Percentiles rank a stretch among this genome's conserved stretches.
Conservation (phyloP, 2,888 invertebrate species). For the Drosophila flavopinicola region DNA sequence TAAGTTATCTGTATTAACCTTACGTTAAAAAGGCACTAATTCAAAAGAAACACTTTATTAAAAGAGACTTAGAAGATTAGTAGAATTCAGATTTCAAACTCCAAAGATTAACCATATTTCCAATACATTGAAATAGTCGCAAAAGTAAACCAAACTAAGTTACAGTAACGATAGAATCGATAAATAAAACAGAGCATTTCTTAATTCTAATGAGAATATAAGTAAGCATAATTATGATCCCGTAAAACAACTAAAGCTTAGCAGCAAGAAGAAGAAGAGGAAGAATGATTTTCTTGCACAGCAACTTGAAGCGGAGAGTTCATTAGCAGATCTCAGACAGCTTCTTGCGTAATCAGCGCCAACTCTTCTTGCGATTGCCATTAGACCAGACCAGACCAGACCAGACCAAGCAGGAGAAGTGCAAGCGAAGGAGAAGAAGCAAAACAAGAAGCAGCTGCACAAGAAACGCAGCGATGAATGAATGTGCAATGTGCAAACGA, state of each 20-base stretch:
- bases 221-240: not conserved
- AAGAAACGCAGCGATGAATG: slow-evolving; percentile 28
- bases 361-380: slow-evolving; percentile 16
- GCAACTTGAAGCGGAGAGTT: not conserved
- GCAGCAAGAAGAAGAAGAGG: too few species aligned
- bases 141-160: too few species aligned
- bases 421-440: not conserved
- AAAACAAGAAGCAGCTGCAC: not conserved
- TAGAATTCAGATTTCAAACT: too few species aligned
- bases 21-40: too few species aligned
- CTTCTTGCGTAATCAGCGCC: slow-evolving; percentile 25
- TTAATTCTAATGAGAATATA: too few species aligned
- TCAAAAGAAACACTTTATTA: too few species aligned
- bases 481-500: slow-evolving; percentile 38
- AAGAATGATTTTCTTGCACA: not conserved
- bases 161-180: too few species aligned
- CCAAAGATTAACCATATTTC: too few species aligned
- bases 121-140: too few species aligned
- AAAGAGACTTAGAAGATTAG: too few species aligned
- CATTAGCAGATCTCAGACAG: slow-evolving; percentile 16
- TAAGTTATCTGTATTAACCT: too few species aligned
- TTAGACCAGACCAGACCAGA: slow-evolving; percentile 11
- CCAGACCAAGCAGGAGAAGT: slow-evolving; percentile 1
- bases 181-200: too few species aligned
- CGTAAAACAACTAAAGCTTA: not conserved